phyloP scores from a whole-genome alignment of 2,797 vertebrate species.

The Parauchenoglanis punctatus region DNA sequence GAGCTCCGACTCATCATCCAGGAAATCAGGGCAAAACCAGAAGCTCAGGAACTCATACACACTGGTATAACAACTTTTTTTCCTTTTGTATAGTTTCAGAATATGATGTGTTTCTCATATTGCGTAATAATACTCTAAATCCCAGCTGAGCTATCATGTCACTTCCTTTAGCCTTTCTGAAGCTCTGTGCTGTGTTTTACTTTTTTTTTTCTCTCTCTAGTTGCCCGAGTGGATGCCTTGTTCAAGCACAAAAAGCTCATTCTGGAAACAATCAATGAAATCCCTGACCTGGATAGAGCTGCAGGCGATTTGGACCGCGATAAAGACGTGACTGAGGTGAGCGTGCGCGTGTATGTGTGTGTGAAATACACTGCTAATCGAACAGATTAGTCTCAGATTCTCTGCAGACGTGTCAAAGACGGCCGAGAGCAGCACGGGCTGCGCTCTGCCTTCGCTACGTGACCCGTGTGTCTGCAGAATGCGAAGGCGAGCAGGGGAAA shows the following conservation, averaged over 20 bases:
- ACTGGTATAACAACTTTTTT: conserved; percentile 57
- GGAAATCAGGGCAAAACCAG: conserved; percentile 68
- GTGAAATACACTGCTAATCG: neutral
- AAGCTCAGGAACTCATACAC: conserved; percentile 64
- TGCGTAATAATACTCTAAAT: neutral
- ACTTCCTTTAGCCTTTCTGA: neutral
- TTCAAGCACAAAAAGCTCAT: conserved; percentile 66
- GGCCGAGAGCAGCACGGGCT: neutral
- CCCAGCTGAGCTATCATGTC: neutral
- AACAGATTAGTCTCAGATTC: conserved; percentile 12
- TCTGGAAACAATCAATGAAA: conserved; percentile 62
- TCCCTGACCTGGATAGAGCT: conserved; percentile 48
- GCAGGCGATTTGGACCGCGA: conserved; percentile 50
- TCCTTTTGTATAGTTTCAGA: neutral
- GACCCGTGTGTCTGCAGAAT: neutral
- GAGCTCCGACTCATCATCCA: conserved; percentile 62
- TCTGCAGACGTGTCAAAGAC: neutral
- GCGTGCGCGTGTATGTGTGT: neutral
- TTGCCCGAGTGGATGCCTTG: conserved; percentile 66
- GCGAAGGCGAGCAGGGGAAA: neutral
- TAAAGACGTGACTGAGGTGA: conserved; percentile 69
- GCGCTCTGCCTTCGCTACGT: neutral
- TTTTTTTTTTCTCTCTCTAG: conserved; percentile 52
- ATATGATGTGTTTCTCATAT: neutral
- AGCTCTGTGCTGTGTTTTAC: neutral